Conservation (phyloP, 1,140 invertebrate species). For the Hormaphis cornu region DNA sequence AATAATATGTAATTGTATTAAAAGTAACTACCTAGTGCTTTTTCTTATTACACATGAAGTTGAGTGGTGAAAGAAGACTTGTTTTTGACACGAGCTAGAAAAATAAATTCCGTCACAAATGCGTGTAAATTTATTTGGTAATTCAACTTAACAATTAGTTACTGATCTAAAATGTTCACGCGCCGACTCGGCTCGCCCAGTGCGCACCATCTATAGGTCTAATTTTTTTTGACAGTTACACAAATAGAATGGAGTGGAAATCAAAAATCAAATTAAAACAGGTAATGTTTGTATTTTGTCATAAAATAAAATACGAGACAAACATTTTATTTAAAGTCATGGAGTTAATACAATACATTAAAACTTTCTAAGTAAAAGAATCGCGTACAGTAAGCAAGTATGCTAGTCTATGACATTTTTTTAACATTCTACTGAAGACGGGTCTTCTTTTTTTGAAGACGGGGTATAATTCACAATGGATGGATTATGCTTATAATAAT, state of each 20-base stretch:
- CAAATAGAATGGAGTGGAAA: not conserved
- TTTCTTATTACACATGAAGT: no score
- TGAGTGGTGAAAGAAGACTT: no score
- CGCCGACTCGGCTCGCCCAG: no score
- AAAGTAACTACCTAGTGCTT: no score
- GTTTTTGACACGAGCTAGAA: no score
- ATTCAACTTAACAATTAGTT: no score
- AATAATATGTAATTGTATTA: no score
- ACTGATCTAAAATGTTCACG: not conserved
- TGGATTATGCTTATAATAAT: conserved; percentile 17
- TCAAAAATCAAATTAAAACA: not conserved
- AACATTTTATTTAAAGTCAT: conserved; percentile 17
- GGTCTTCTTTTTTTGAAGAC: no score
- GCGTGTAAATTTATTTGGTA: no score
- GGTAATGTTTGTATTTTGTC: conserved; percentile 25
- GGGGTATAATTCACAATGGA: conserved; percentile 15
- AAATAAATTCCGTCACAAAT: no score
- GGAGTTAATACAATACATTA: conserved; percentile 15
- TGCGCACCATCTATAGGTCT: no score
- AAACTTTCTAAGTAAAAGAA: not conserved
- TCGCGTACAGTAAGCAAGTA: conserved; percentile 4
- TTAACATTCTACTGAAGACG: conserved; percentile 22
- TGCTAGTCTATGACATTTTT: conserved; percentile 14
- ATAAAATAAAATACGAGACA: conserved; percentile 18
- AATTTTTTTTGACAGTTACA: no score